Percentiles rank a stretch among this genome's conserved stretches.
Conservation (phyloP, 2,888 invertebrate species). For the Calliopum simillimum region DNA sequence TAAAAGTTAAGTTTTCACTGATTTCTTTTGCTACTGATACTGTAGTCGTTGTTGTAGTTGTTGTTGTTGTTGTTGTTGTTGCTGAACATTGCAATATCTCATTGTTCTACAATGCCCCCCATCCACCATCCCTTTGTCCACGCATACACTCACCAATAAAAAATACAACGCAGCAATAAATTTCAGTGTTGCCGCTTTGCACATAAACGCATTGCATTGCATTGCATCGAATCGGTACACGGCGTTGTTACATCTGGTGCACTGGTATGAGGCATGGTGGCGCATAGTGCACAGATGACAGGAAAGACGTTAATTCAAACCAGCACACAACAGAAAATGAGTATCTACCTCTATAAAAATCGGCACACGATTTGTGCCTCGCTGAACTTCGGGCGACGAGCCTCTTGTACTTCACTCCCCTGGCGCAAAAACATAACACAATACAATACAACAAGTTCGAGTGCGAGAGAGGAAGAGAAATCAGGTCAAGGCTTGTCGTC, state of each 20-base stretch:
- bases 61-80: slow-evolving; percentile 3
- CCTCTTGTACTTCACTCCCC: slow-evolving; percentile 6
- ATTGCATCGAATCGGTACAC: slow-evolving; percentile 3
- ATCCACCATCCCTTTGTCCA: background rate
- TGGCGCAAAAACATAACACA: background rate
- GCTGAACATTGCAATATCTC: slow-evolving; percentile 14
- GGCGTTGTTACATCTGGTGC: slow-evolving; percentile 25
- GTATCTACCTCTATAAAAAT: slow-evolving; percentile 16
- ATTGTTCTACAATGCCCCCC: background rate
- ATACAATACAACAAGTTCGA: slow-evolving; percentile 50
- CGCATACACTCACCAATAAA: background rate
- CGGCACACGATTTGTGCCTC: slow-evolving; percentile 35
- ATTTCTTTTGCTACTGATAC: slow-evolving; percentile 52
- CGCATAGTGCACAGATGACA: background rate
- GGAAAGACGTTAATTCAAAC: background rate
- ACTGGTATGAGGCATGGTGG: slow-evolving; percentile 1
- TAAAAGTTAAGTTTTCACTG: slow-evolving; percentile 66
- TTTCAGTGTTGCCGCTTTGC: background rate
- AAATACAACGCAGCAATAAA: slow-evolving; percentile 18
- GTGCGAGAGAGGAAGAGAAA: slow-evolving; percentile 68
- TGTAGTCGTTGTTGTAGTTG: slow-evolving; percentile 2
- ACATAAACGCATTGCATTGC: too few relatives aligned
- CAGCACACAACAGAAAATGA: background rate
- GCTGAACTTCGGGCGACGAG: slow-evolving; percentile 35
- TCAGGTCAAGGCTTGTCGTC: slow-evolving; percentile 68